Percentiles rank a stretch among this genome's conserved stretches.
phyloP scores from a whole-genome alignment of 1,140 invertebrate species.

The Ceratosolen solmsi region DNA sequence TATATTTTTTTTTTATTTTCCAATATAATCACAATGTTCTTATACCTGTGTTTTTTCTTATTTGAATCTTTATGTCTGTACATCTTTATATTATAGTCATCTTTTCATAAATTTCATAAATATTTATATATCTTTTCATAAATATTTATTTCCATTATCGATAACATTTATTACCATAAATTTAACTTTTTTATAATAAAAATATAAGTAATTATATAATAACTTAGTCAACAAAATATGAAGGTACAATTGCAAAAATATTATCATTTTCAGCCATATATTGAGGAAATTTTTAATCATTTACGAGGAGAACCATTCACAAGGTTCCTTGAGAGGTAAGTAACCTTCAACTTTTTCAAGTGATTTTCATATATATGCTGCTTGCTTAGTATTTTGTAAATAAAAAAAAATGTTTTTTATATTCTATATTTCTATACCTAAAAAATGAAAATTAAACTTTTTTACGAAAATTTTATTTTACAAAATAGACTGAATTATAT shows the following conservation, averaged over 20 bases:
- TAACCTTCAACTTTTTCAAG: conserved; percentile 48
- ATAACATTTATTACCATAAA: background rate
- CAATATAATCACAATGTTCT: too few species aligned
- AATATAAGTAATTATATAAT: too few species aligned
- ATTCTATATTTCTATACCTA: too few species aligned
- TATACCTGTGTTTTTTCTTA: background rate
- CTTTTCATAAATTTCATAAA: too few species aligned
- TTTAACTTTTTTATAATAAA: background rate
- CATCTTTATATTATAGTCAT: too few species aligned
- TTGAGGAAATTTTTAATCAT: conserved; percentile 99
- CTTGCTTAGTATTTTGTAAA: too few species aligned
- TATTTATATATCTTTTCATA: background rate
- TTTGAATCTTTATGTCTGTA: too few species aligned
- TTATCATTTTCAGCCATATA: conserved; percentile 86
- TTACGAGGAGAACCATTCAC: conserved; percentile 96
- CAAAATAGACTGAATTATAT: too few species aligned
- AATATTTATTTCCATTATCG: background rate
- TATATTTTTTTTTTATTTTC: background rate
- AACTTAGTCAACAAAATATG: too few species aligned
- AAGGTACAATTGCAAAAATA: background rate
- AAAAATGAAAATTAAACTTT: too few species aligned
- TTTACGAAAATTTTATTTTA: too few species aligned
- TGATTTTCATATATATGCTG: background rate
- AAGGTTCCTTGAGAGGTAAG: conserved; percentile 97
- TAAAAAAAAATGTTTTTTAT: too few species aligned